Evolutionary conservation across 2,113 vertebrate species (phyloP).

Genomic region (Pedionomus torquatus): DNA sequence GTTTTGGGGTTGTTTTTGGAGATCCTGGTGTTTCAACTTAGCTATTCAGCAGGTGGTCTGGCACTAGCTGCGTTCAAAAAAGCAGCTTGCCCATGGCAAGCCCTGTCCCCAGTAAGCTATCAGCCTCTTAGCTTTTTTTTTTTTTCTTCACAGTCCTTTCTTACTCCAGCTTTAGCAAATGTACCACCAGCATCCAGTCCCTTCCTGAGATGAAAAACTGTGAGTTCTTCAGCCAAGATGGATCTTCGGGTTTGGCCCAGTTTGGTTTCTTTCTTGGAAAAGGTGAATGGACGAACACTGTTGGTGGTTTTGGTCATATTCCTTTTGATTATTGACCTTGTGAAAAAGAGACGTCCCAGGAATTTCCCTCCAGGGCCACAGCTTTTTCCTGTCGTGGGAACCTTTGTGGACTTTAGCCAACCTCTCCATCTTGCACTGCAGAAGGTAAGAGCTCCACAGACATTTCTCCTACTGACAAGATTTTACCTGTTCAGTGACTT

Average conservation of each 20-base stretch:
- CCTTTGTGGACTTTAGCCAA: slow-evolving; percentile 57
- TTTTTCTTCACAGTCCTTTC: neutral
- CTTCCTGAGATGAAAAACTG: neutral
- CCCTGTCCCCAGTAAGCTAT: neutral
- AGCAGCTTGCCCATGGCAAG: neutral
- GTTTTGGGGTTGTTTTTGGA: neutral
- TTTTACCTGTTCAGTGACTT: neutral
- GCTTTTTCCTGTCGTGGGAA: slow-evolving; percentile 70
- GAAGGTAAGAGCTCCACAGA: slow-evolving; percentile 64
- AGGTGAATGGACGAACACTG: slow-evolving; percentile 43
- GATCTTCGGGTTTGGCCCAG: neutral
- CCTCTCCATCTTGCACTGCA: slow-evolving; percentile 43
- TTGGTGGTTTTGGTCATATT: slow-evolving; percentile 56
- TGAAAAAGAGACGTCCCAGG: slow-evolving; percentile 71
- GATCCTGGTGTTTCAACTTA: neutral
- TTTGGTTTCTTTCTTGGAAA: slow-evolving; percentile 26
- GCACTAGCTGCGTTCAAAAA: neutral
- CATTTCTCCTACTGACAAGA: neutral
- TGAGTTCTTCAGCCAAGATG: slow-evolving; percentile 1
- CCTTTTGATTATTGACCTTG: slow-evolving; percentile 72
- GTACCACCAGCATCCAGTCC: neutral
- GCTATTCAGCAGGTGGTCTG: neutral
- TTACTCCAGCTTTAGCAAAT: neutral
- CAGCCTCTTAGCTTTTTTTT: neutral
- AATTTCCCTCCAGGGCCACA: slow-evolving; percentile 73